phyloP scores from a whole-genome alignment of 2,113 vertebrate genomes.

The Lepidothrix coronata region DNA sequence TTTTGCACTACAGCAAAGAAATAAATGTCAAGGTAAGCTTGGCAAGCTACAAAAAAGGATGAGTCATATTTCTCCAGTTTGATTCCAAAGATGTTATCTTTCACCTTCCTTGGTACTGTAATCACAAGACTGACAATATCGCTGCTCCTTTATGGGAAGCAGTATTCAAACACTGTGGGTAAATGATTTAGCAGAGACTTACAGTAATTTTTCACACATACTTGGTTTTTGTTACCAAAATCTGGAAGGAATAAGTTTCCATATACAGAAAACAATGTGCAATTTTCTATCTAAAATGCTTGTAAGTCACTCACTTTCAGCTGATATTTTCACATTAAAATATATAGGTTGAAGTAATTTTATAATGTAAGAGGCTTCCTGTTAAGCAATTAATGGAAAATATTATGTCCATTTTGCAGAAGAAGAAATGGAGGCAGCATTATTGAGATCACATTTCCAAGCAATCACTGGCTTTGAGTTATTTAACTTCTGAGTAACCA shows the following conservation, averaged over 20 bases:
- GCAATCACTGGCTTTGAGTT: not conserved
- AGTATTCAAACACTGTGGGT: constrained; percentile 7
- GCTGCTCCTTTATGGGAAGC: constrained; percentile 77
- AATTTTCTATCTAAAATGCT: not conserved
- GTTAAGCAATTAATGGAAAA: not conserved
- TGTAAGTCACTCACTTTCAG: not conserved
- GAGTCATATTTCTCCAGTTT: constrained; percentile 77
- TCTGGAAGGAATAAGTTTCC: constrained; percentile 53
- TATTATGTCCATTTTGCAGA: not conserved
- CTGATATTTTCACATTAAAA: not conserved
- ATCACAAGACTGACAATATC: constrained; percentile 58
- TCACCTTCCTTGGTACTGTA: constrained; percentile 67
- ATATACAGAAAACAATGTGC: constrained; percentile 39
- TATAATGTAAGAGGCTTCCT: not conserved
- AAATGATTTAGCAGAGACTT: constrained; percentile 17
- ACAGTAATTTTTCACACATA: constrained; percentile 63
- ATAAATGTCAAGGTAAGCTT: constrained; percentile 85
- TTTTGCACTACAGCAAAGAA: constrained; percentile 66
- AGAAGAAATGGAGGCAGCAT: not conserved
- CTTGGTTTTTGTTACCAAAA: constrained; percentile 69
- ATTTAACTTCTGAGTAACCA: not conserved
- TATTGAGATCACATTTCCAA: not conserved
- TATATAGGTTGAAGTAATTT: not conserved
- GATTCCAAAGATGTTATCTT: constrained; percentile 78
- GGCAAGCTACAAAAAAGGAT: constrained; percentile 66